Conservation (phyloP, 2,888 invertebrate genomes). For the Dolichopus griseipennis region DNA sequence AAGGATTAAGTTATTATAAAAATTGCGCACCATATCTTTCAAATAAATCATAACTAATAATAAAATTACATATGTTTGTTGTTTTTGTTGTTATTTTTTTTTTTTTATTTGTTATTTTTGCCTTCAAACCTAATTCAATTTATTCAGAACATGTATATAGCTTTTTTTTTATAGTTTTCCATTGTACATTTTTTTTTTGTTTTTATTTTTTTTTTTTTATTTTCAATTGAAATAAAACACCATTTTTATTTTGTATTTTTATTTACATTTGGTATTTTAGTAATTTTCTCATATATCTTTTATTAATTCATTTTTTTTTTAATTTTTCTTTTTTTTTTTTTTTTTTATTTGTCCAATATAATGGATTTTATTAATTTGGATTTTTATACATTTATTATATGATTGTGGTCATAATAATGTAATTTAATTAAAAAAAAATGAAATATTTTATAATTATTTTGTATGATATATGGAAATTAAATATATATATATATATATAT, state of each 20-base stretch:
- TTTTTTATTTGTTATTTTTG: neutral
- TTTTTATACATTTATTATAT: neutral
- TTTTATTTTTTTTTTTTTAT: neutral
- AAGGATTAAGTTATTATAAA: neutral
- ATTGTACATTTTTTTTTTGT: neutral
- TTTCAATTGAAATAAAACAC: neutral
- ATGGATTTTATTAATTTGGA: neutral
- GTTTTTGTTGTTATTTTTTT: no score
- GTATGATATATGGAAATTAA: no score
- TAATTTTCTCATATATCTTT: no score
- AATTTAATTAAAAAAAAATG: neutral
- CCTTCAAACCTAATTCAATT: neutral
- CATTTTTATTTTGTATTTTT: no score
- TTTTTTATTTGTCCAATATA: neutral
- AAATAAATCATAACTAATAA: neutral
- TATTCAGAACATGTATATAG: neutral
- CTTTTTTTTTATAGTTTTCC: no score
- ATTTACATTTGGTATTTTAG: no score
- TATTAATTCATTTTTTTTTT: neutral
- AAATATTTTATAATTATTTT: neutral
- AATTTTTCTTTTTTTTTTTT: neutral
- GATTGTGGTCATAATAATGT: neutral
- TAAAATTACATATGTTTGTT: neutral
- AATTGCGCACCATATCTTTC: neutral
- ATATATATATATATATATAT: no score